Evolutionary conservation across 2,113 vertebrate species (phyloP), one percentile per base, ranked within the genome.

Genomic region (Ameiurus melas): DNA sequence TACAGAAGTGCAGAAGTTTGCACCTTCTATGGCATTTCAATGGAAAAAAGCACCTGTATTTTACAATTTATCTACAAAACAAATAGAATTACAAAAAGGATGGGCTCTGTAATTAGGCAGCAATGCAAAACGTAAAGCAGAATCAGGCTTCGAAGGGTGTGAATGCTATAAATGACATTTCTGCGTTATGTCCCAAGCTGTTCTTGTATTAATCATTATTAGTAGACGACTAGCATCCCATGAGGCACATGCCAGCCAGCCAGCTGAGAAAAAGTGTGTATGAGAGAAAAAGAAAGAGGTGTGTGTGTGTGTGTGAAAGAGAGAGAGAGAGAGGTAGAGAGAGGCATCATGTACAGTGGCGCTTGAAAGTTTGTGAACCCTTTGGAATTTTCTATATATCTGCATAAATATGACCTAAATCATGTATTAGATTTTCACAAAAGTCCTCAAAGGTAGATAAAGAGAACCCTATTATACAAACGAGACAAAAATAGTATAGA

Each of bases 241-340:
- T 20, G 36, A 80, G 68, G 43, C 73, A 53, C 43, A 22, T 14
- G 39, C 55, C 70, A 5, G 6, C 3, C 77, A 55, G 13, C 25
- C 19, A 36, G n/a, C 47, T 81, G 77, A 39, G 91, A 91, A 89
- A 85, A 83, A 57, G 86, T 30, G 30, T 22, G 55, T 58, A 30
- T 14, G 22, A 25, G 68, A 47, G 39, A 66, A 84, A 33, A 25
- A n/a, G 39, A 20, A 73, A 70, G 55, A 53, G 71, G 53, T 75
- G 36, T 75, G 71, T 75, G 36, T 75, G 71, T 75, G 33, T 51
- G 39, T 30, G 27, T 30, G 51, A 7, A 90, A 75, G 90, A 92
- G 92, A 91, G 87, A 51, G 47, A 47, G 47, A 71, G 10, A 58
- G 16, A 73, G 30, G 5, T 3, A 73, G 66, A 33, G 19, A 7